Percentiles rank a stretch among this genome's conserved stretches.
Evolutionary conservation across 2,113 vertebrate genomes (phyloP).

Genomic region (Dipodomys ordii): DNA sequence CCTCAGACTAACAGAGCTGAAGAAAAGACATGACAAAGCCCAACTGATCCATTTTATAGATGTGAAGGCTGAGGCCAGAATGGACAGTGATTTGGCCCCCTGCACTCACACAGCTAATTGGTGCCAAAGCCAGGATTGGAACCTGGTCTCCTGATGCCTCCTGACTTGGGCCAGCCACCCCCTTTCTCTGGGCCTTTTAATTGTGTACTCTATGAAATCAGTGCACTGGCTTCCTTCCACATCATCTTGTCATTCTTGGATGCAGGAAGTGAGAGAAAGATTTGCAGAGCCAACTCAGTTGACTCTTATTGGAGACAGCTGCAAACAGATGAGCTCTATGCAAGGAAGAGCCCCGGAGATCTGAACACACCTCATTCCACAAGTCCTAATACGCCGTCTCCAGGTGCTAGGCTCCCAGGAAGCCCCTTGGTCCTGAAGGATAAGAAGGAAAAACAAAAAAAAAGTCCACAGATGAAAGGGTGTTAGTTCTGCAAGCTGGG

Average conservation of each 20-base stretch:
- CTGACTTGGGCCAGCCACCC: not conserved
- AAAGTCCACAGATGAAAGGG: not conserved
- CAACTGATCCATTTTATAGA: not conserved
- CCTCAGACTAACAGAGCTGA: not conserved
- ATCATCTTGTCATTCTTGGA: not conserved
- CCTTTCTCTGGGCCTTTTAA: not conserved
- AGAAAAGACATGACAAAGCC: fast-evolving
- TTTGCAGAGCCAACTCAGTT: not conserved
- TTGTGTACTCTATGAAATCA: not conserved
- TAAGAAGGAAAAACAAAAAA: not conserved
- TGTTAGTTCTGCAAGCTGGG: not conserved
- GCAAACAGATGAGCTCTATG: not conserved
- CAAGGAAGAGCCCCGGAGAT: not conserved
- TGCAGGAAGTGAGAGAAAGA: not conserved
- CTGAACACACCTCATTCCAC: not conserved
- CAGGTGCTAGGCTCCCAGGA: not conserved
- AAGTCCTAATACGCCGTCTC: not conserved
- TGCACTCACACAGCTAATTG: not conserved
- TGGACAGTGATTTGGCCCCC: not conserved
- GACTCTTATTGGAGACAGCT: not conserved
- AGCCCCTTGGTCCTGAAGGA: not conserved
- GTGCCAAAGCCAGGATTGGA: not conserved
- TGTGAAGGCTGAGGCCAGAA: not conserved
- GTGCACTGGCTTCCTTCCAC: not conserved
- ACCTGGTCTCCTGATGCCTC: not conserved